These are phyloP conservation scores for Nerophis lumbriciformis DNA, from an alignment of 2,113 vertebrate genomes.

Conservation along the genomic window DNA sequence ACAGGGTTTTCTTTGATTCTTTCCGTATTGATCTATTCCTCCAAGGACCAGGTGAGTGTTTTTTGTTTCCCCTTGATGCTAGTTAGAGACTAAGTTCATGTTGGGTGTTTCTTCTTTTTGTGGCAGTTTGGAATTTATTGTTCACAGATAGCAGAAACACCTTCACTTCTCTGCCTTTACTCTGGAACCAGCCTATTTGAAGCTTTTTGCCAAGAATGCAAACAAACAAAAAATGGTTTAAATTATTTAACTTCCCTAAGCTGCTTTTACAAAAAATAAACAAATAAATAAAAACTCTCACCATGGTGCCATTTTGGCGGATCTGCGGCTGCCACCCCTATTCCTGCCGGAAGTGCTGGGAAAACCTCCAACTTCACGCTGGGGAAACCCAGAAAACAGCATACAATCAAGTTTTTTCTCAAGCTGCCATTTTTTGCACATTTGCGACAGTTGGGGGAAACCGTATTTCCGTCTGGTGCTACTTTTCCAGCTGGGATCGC, in stretches of 20 bases:
- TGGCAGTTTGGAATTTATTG: conserved; percentile 25
- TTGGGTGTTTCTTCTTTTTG: conserved; percentile 41
- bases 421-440: not conserved
- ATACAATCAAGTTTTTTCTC: not conserved
- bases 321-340: not conserved
- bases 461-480: not conserved
- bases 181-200: not conserved
- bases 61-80: conserved; percentile 22
- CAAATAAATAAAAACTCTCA: not conserved
- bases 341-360: not conserved
- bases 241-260: not conserved
- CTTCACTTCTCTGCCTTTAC: not conserved
- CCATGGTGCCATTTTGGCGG: not conserved
- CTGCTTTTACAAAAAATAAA: too few relatives aligned
- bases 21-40: conserved; percentile 32
- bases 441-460: too few relatives aligned
- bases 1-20: not conserved
- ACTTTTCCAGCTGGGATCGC: not conserved
- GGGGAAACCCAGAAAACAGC: not conserved
- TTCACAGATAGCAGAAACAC: not conserved
- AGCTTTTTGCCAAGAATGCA: not conserved
- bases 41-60: conserved; percentile 27
- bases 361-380: not conserved
- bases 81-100: conserved; percentile 32
- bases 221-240: not conserved